phyloP scores from a whole-genome alignment of 2,888 invertebrate genomes.

The Protula sp. region DNA sequence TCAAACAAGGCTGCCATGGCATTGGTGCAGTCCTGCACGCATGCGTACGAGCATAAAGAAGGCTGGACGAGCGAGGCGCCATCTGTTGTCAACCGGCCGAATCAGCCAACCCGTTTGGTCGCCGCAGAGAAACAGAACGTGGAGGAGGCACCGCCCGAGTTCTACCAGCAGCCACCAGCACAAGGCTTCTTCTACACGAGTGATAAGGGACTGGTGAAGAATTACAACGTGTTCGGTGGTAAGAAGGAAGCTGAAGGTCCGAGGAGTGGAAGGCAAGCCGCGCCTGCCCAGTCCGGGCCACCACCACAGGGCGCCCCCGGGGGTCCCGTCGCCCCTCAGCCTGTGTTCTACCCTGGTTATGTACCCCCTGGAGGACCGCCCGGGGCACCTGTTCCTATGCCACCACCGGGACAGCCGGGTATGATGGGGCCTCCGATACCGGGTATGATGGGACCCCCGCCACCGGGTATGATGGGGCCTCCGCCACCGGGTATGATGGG shows the following conservation, averaged over 20 bases:
- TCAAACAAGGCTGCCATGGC: conserved; percentile 96
- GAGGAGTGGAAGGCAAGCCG: neutral
- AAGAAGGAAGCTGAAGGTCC: neutral
- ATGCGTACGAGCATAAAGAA: conserved; percentile 69
- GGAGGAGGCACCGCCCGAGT: conserved; percentile 32
- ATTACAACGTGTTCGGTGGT: conserved; percentile 34
- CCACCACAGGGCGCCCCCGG: neutral
- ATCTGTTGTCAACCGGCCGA: conserved; percentile 9
- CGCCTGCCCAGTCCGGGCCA: neutral
- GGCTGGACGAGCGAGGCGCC: conserved; percentile 21
- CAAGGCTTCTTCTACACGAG: conserved; percentile 45
- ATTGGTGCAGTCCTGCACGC: conserved; percentile 92
- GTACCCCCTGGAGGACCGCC: neutral
- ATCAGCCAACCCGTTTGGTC: conserved; percentile 9
- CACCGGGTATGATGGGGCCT: conserved; percentile 7
- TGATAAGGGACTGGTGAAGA: conserved; percentile 30
- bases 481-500: conserved; percentile 3
- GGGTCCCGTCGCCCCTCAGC: neutral
- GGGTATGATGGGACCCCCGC: conserved; percentile 8
- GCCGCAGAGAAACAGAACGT: conserved; percentile 26
- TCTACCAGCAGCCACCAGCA: conserved; percentile 37
- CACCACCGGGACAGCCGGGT: neutral
- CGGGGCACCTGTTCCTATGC: neutral
- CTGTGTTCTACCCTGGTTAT: neutral
- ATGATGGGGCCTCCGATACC: conserved; percentile 6